Percentiles rank a stretch among this genome's conserved stretches.
These are phyloP conservation scores for Calliopsis andreniformis DNA, from an alignment of 1,140 invertebrate genomes.

Conservation along the genomic window DNA sequence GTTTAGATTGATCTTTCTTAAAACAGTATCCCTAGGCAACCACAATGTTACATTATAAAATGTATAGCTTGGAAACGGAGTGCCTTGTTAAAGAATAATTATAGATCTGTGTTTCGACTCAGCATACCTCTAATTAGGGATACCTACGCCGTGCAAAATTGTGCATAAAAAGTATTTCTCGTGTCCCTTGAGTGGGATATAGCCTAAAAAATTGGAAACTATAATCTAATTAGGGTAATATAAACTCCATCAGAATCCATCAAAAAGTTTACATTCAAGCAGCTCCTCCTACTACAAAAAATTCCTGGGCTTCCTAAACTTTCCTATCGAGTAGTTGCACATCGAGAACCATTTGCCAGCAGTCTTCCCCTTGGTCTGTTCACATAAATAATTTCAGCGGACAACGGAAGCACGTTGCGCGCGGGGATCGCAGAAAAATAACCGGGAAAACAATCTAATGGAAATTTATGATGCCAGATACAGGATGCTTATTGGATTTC, in stretches of 20 bases:
- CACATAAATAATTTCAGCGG: constrained; percentile 10
- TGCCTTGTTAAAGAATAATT: constrained; percentile 18
- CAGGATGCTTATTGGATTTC: constrained; percentile 30
- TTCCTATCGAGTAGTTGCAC: too few species aligned
- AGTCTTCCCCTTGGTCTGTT: background rate
- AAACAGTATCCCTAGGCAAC: background rate
- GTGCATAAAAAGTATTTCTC: constrained; percentile 13
- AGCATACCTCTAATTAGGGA: too few species aligned
- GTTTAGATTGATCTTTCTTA: background rate
- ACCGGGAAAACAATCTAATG: constrained; percentile 22
- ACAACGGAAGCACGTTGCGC: background rate
- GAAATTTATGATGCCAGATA: constrained; percentile 33
- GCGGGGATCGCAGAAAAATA: constrained; percentile 27
- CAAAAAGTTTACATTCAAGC: too few species aligned
- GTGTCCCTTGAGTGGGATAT: too few species aligned
- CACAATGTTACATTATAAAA: background rate
- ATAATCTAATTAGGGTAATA: too few species aligned
- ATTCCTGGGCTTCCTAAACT: too few species aligned
- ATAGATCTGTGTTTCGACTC: constrained; percentile 12
- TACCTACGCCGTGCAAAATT: too few species aligned
- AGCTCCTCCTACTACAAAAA: too few species aligned
- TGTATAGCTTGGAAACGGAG: background rate
- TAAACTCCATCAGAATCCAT: too few species aligned
- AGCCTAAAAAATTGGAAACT: too few species aligned
- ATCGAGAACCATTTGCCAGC: background rate